Conservation (phyloP, 2,888 invertebrate species). For the Papilio demoleus region DNA sequence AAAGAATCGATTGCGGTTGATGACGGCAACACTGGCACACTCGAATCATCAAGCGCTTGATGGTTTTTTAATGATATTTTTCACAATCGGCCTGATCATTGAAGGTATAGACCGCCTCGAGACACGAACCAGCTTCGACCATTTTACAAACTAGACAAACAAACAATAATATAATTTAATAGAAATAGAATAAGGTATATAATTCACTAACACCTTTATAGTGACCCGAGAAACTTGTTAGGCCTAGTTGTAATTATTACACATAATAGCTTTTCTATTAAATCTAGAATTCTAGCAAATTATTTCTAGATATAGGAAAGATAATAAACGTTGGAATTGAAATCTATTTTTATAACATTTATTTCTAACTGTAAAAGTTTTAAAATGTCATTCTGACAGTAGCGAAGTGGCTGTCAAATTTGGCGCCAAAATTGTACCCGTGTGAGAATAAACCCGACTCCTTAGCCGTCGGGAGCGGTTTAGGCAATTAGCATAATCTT, state of each 20-base stretch:
- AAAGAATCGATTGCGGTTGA: slow-evolving; percentile 81
- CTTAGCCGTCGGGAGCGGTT: slow-evolving; percentile 46
- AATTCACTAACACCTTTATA: not conserved
- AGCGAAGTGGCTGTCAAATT: slow-evolving; percentile 11
- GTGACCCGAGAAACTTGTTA: slow-evolving; percentile 3
- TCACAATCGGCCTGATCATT: slow-evolving; percentile 82
- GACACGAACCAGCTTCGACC: slow-evolving; percentile 56
- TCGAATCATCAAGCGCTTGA: slow-evolving; percentile 81
- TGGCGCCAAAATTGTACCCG: slow-evolving; percentile 23
- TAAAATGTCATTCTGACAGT: not conserved
- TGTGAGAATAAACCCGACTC: slow-evolving; percentile 25
- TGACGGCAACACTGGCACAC: slow-evolving; percentile 72
- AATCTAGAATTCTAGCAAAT: slow-evolving; percentile 9
- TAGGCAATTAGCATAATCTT: slow-evolving; percentile 62
- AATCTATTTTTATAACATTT: slow-evolving; percentile 1
- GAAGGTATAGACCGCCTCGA: slow-evolving; percentile 78
- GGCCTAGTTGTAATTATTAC: slow-evolving; percentile 22
- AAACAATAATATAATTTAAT: slow-evolving; percentile 25
- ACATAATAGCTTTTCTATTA: slow-evolving; percentile 18
- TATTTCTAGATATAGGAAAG: not conserved
- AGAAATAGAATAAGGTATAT: not conserved
- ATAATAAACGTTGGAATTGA: not conserved
- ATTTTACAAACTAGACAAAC: slow-evolving; percentile 7
- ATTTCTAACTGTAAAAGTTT: not conserved
- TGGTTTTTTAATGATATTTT: slow-evolving; percentile 85